Base-by-base conservation (phyloP, 2,797 vertebrate genomes). In the Labroides dimidiatus region DNA sequence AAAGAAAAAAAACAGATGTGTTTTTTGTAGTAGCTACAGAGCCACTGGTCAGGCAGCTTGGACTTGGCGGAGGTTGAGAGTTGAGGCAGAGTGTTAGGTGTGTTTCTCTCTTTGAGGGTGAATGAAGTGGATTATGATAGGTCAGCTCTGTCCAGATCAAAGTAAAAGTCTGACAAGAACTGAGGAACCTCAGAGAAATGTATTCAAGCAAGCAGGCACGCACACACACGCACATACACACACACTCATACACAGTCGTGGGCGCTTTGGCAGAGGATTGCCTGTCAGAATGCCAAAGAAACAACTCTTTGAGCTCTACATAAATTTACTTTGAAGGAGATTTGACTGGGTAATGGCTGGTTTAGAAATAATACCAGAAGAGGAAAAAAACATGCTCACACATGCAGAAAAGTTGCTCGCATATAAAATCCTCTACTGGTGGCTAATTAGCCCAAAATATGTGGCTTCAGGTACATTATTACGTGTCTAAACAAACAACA, bases 111-210 rank as follows among this genome's bases (percentile, higher is more conserved):
- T 88, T 78, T 87, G 73, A 89, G 80, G 69, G 66, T 53, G 52
- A 81, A 74, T 77, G 77, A 78, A 84, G 69, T 78, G 84, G 77
- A 86, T 90, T 88, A 77, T 80, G 81, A 82, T 78, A 57, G 84
- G 88, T 89, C 86, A 88, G 78, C 86, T 83, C 80, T 24, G 77
- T 72, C 74, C 83, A 84, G 89, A 92, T 91, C 87, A 90, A 92
- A 92, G 90, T 51, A 66, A 55, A 86, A 64, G 78, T 78, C 85
- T 84, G 88, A 84, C 80, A 88, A 82, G 79, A 88, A 81, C 70
- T 48, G 36, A 84, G 77, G 87, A 86, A 78, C 72, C 80, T 78
- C 70, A 66, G 49, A 84, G 79, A 80, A 81, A 87, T 69, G 65
- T 82, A 81, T 75, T 77, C 81, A 54, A 78, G 27, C 72, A 64